Conservation (phyloP, 2,888 invertebrate species). For the Cerceris rybyensis region DNA sequence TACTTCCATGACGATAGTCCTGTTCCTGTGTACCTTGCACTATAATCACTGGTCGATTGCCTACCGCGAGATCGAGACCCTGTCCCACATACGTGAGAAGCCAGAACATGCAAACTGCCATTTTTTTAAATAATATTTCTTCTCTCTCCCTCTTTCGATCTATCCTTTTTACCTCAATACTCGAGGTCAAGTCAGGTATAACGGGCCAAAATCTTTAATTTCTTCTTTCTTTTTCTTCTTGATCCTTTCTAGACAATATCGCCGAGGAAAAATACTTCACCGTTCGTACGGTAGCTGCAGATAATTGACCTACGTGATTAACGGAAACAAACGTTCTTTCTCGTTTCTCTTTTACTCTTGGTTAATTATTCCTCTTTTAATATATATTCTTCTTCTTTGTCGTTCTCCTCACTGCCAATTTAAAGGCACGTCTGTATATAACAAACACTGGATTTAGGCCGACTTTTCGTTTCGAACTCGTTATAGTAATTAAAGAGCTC, state of each 20-base stretch:
- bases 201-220: slow-evolving; percentile 10
- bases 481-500: slow-evolving; percentile 25
- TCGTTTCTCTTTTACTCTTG: background rate
- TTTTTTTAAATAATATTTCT: slow-evolving; percentile 49
- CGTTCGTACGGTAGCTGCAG: slow-evolving; percentile 14
- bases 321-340: slow-evolving; percentile 22
- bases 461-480: slow-evolving; percentile 54
- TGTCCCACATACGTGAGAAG: slow-evolving; percentile 78
- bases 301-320: slow-evolving; percentile 44
- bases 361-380: background rate
- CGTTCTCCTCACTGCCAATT: slow-evolving; percentile 43
- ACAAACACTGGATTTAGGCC: slow-evolving; percentile 54
- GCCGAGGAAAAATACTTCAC: background rate
- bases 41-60: slow-evolving; percentile 71
- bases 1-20: slow-evolving; percentile 62
- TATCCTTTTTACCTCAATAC: background rate
- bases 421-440: slow-evolving; percentile 58
- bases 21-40: slow-evolving; percentile 62
- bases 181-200: background rate
- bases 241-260: background rate
- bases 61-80: slow-evolving; percentile 76
- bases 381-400: slow-evolving; percentile 1
- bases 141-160: slow-evolving; percentile 2
- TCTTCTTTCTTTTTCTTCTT: slow-evolving; percentile 23
- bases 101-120: slow-evolving; percentile 79